Percentiles rank a stretch among this genome's conserved stretches.
These are phyloP conservation scores for Anthonomus grandis DNA, from an alignment of 1,140 invertebrate genomes.

Conservation along the genomic window DNA sequence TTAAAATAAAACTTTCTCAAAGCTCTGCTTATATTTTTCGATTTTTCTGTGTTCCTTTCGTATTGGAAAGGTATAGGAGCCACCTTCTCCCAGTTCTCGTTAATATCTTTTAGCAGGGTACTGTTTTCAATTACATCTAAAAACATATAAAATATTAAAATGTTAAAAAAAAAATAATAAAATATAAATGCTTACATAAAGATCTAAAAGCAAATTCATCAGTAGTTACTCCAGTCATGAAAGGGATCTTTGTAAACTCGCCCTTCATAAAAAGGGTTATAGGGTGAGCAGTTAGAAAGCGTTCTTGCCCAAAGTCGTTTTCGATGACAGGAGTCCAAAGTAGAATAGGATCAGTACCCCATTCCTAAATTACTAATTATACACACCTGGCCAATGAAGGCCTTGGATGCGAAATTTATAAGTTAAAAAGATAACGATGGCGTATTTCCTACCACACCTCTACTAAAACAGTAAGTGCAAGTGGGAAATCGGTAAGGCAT, in stretches of 20 bases:
- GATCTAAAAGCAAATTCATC: constrained; percentile 62
- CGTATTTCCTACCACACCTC: no score
- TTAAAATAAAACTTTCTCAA: constrained; percentile 51
- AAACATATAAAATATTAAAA: constrained; percentile 10
- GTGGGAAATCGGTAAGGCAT: no score
- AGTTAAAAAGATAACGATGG: no score
- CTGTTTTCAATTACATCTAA: constrained; percentile 42
- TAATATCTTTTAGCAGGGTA: constrained; percentile 47
- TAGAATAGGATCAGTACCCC: constrained; percentile 56
- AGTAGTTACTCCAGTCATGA: constrained; percentile 61
- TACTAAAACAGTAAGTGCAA: no score
- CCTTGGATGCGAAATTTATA: no score
- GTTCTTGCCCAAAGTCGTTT: constrained; percentile 62
- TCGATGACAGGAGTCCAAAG: constrained; percentile 67
- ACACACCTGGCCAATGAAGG: no score
- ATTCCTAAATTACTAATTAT: constrained; percentile 54
- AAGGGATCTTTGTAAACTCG: constrained; percentile 60
- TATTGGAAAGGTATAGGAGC: constrained; percentile 58
- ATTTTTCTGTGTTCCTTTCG: constrained; percentile 50
- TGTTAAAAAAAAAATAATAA: neutral
- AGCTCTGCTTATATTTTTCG: constrained; percentile 50
- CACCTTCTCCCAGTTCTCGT: constrained; percentile 52
- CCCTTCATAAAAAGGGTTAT: constrained; percentile 55
- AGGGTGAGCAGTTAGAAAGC: constrained; percentile 63
- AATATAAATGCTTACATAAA: constrained; percentile 48